Conservation (phyloP, 2,113 vertebrate species). For the Catagonus wagneri region DNA sequence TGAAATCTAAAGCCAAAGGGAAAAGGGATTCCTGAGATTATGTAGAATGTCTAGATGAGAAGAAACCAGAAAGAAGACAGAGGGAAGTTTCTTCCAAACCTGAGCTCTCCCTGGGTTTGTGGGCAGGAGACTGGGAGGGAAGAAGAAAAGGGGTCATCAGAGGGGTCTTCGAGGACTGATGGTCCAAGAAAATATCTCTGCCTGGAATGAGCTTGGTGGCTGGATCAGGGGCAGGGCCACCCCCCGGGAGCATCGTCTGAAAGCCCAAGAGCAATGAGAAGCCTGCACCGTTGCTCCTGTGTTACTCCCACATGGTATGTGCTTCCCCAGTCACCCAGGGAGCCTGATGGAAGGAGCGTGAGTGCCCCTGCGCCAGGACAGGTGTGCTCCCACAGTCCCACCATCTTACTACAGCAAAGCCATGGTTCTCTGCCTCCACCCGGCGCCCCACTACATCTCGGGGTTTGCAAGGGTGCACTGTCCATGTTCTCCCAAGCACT, state of each 20-base stretch:
- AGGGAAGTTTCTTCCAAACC: neutral
- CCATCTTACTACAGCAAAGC: neutral
- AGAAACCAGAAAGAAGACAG: neutral
- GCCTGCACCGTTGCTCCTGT: neutral
- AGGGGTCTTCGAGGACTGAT: neutral
- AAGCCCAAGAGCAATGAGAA: neutral
- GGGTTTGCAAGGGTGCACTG: neutral
- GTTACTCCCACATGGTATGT: rapidly evolving
- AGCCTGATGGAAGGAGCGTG: neutral
- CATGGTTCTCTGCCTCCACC: neutral
- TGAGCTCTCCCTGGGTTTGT: neutral
- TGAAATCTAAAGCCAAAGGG: neutral
- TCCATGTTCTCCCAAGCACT: neutral
- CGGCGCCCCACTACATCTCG: neutral
- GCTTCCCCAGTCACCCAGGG: neutral
- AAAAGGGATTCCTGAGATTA: neutral
- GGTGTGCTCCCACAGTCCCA: neutral
- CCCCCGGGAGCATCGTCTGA: too few relatives aligned
- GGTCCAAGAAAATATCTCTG: neutral
- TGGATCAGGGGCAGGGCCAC: neutral
- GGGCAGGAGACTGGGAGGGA: neutral
- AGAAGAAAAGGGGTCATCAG: neutral
- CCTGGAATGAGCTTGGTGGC: neutral
- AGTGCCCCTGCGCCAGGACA: neutral
- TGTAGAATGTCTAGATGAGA: neutral